Evolutionary conservation across 2,797 vertebrate genomes (phyloP).

Genomic region (Remorina albescens): DNA sequence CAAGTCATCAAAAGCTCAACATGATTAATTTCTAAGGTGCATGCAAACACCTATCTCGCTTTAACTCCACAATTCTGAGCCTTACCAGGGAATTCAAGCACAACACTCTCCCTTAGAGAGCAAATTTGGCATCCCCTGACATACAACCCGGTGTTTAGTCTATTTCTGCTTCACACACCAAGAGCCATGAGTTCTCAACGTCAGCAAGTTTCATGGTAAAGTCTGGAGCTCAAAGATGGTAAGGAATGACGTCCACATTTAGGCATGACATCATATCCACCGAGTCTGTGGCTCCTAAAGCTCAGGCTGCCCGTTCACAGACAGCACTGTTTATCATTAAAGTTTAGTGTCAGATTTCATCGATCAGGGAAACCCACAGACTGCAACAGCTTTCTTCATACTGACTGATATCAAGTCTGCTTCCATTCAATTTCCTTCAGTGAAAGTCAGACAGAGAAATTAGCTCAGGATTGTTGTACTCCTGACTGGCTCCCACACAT

Average conservation of each 20-base stretch:
- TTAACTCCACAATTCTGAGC: not conserved
- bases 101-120: constrained; percentile 21
- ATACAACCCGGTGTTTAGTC: constrained; percentile 37
- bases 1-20: not conserved
- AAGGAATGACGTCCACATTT: constrained; percentile 69
- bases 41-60: not conserved
- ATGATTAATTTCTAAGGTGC: not conserved
- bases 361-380: not conserved
- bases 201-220: constrained; percentile 55
- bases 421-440: constrained; percentile 11
- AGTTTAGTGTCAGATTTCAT: not conserved
- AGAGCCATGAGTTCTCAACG: constrained; percentile 30
- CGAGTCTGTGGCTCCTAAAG: not conserved
- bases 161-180: constrained; percentile 64
- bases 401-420: constrained; percentile 30
- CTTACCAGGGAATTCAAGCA: constrained; percentile 31
- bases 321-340: constrained; percentile 12
- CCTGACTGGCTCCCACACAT: not conserved
- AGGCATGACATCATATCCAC: constrained; percentile 62
- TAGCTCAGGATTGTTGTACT: constrained; percentile 8
- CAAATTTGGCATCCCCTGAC: constrained; percentile 43
- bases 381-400: constrained; percentile 7
- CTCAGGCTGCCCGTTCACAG: constrained; percentile 5
- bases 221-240: constrained; percentile 67
- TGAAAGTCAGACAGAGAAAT: constrained; percentile 5